Conservation (phyloP, 2,888 invertebrate genomes). For the Eristalis tenax region DNA sequence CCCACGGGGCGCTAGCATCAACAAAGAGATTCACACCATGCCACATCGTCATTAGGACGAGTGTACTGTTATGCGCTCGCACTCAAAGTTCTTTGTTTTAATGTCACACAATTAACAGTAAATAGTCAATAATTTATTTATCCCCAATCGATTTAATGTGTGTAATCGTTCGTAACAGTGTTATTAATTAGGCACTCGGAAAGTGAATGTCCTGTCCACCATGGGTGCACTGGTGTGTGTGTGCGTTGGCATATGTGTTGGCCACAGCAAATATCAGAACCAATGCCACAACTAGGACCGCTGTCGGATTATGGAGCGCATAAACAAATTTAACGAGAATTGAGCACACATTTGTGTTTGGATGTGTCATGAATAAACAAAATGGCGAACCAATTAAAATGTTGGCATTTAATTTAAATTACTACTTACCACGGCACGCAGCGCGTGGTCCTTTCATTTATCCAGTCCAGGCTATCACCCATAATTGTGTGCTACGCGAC, state of each 20-base stretch:
- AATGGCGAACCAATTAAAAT: slow-evolving; percentile 45
- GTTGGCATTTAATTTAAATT: slow-evolving; percentile 47
- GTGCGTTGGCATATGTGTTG: background rate
- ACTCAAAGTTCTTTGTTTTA: slow-evolving; percentile 51
- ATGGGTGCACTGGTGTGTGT: too few species aligned
- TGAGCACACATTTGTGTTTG: slow-evolving; percentile 30
- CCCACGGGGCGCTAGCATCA: background rate
- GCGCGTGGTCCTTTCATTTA: background rate
- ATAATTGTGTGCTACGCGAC: background rate
- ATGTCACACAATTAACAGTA: slow-evolving; percentile 65
- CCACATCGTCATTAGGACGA: background rate
- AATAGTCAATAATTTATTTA: slow-evolving; percentile 70
- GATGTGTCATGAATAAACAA: slow-evolving; percentile 49
- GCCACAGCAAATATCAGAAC: slow-evolving; percentile 29
- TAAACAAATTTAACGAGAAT: slow-evolving; percentile 37
- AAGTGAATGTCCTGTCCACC: slow-evolving; percentile 13
- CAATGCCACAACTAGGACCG: slow-evolving; percentile 1
- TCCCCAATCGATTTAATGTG: slow-evolving; percentile 65
- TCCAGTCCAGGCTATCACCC: background rate
- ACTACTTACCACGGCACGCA: slow-evolving; percentile 3
- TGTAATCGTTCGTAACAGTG: slow-evolving; percentile 67
- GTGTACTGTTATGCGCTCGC: background rate
- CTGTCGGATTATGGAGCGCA: slow-evolving; percentile 17
- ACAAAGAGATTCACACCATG: background rate
- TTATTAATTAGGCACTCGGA: slow-evolving; percentile 63